A percentile compares a stretch with the other conserved stretches of the same genome.
Conservation (phyloP, 2,113 vertebrate genomes). For the Coracopsis vasa region DNA sequence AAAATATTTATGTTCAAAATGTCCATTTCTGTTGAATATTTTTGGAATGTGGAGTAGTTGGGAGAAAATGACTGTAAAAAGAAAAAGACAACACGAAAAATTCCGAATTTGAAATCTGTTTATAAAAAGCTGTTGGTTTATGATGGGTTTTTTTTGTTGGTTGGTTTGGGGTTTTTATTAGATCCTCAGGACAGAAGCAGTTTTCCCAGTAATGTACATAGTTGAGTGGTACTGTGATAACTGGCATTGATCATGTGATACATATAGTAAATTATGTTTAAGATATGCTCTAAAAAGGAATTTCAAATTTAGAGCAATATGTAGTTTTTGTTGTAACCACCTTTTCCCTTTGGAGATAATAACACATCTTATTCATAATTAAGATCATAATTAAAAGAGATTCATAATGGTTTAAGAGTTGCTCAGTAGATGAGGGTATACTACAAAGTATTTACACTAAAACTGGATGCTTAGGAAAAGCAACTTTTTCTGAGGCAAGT, state of each 20-base stretch:
- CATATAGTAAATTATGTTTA: neutral
- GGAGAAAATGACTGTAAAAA: neutral
- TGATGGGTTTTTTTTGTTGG: fast-evolving
- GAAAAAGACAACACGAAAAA: neutral
- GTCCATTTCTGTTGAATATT: neutral
- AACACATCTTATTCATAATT: neutral
- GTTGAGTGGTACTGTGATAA: neutral
- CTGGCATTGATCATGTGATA: neutral
- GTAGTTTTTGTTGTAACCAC: neutral
- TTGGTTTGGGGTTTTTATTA: neutral
- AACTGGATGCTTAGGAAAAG: neutral
- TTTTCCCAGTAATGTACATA: neutral
- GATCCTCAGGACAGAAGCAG: neutral
- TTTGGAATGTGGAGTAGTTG: neutral
- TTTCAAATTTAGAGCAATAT: neutral
- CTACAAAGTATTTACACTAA: neutral
- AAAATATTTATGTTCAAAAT: neutral
- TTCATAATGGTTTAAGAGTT: neutral
- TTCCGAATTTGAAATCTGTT: neutral
- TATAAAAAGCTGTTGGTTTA: neutral
- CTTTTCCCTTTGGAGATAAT: neutral
- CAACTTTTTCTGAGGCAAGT: neutral
- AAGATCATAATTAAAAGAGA: neutral
- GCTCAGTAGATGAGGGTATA: neutral
- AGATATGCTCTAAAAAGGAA: neutral